Percentiles rank a stretch among this genome's conserved stretches.
These are phyloP conservation scores for Serilophus lunatus DNA, from an alignment of 2,113 vertebrate genomes.

Conservation along the genomic window DNA sequence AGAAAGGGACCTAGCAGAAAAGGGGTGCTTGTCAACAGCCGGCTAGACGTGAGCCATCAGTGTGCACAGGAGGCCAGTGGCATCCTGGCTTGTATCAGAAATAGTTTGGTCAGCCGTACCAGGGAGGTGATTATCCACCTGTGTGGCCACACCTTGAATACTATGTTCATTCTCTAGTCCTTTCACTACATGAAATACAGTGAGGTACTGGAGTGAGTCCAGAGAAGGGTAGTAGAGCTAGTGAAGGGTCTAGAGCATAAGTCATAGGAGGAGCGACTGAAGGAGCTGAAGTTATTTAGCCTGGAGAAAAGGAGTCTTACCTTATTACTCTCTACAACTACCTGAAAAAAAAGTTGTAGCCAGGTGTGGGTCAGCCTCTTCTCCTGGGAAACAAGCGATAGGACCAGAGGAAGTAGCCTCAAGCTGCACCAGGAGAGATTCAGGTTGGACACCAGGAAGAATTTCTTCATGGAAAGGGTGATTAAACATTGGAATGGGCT, in stretches of 20 bases:
- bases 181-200: neutral
- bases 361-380: neutral
- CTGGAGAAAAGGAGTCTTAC: neutral
- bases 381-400: neutral
- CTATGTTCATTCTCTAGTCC: neutral
- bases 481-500: neutral
- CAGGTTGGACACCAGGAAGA: neutral
- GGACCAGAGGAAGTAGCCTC: neutral
- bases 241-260: neutral
- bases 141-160: neutral
- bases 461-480: neutral
- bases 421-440: neutral
- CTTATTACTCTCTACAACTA: neutral
- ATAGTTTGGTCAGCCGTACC: neutral
- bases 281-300: neutral
- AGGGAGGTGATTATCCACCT: neutral
- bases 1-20: neutral
- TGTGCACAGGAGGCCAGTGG: neutral
- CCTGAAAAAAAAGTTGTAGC: neutral
- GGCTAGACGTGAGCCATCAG: neutral
- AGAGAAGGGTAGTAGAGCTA: neutral
- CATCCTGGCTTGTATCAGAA: neutral
- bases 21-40: neutral
- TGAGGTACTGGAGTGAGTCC: neutral
- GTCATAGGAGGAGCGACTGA: neutral